phyloP scores from a whole-genome alignment of 2,888 invertebrate genomes.

The Strigamia maritima region DNA sequence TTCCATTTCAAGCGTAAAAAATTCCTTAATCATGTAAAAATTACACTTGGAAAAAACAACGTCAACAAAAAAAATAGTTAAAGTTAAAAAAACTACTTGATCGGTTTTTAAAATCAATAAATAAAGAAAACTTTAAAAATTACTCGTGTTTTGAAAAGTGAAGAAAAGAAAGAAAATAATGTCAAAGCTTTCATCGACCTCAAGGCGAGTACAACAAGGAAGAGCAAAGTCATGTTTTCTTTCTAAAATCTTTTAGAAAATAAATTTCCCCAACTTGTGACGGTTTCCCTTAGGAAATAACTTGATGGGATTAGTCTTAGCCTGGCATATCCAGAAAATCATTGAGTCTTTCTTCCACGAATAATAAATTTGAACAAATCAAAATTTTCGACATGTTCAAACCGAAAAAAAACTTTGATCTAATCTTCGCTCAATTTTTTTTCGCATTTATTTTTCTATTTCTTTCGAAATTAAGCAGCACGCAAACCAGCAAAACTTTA shows the following conservation, averaged over 20 bases:
- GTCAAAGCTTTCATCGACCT: conserved; percentile 32
- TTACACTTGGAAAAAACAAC: background rate
- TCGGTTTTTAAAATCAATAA: background rate
- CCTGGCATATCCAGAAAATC: background rate
- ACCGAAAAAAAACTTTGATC: background rate
- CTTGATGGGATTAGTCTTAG: conserved; percentile 28
- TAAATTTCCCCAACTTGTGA: conserved; percentile 26
- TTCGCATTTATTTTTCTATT: background rate
- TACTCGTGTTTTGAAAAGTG: background rate
- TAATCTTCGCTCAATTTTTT: background rate
- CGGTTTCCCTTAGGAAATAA: conserved; percentile 23
- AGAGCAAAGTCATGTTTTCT: conserved; percentile 32
- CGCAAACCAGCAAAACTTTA: background rate
- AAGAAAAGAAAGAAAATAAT: background rate
- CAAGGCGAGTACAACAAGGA: background rate
- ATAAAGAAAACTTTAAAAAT: background rate
- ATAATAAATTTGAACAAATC: background rate
- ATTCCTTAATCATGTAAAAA: background rate
- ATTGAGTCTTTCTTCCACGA: background rate
- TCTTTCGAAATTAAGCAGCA: background rate
- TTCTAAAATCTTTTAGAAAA: conserved; percentile 31
- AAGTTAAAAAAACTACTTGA: background rate
- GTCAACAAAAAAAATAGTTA: background rate
- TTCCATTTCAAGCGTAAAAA: background rate
- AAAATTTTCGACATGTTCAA: background rate